Evolutionary conservation across 2,888 invertebrate species (phyloP), one percentile per base, ranked within the genome.

Genomic region (Mesorhabditis spiculigera): DNA sequence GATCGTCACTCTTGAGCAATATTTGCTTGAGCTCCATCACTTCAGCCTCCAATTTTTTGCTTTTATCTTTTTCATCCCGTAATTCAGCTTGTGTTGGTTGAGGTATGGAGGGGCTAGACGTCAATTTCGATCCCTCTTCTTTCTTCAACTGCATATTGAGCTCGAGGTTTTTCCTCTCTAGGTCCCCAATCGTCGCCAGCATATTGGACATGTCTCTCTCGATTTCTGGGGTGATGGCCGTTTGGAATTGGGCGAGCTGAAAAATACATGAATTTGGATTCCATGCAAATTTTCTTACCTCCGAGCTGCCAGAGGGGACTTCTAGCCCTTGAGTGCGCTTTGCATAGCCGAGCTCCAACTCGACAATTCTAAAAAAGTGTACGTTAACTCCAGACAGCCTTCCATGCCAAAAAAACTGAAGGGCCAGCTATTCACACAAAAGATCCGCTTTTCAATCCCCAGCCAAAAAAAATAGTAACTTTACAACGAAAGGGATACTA

Each of bases 221-320:
- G 71, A 82, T 78, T 74, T 82, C 83, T 13, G 77, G 72, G 16
- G 81, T 78, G 50, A 82, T 71, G 45, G 58, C n/a, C 10, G 58
- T n/a, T 50, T 50, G 58, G 58, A 50, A 50, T 50, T 50, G 58
- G 58, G 58, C 58, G n/a, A 50, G 58, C 58, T 50, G 58, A n/a
- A 50, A 50, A 50, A 50, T 10, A 50, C 58, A 13, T 50, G 58
- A 13, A 13, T 50, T 50, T 10, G n/a, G 8, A 50, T 50, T n/a
- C 58, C n/a, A 50, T 13, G 58, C n/a, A 50, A n/a, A 13, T 50
- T 50, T n/a, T n/a, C 58, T 50, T 10, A 74, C 72, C 72, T 78
- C 77, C 61, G 75, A 75, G 90, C 87, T 82, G 92, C 92, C 5
- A 91, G 75, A 80, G 91, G 6, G 91, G 89, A 82, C 91, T 91